Evolutionary conservation across 2,797 vertebrate species (phyloP), one percentile per base, ranked within the genome.

Genomic region (Coracias cyanogaster): DNA sequence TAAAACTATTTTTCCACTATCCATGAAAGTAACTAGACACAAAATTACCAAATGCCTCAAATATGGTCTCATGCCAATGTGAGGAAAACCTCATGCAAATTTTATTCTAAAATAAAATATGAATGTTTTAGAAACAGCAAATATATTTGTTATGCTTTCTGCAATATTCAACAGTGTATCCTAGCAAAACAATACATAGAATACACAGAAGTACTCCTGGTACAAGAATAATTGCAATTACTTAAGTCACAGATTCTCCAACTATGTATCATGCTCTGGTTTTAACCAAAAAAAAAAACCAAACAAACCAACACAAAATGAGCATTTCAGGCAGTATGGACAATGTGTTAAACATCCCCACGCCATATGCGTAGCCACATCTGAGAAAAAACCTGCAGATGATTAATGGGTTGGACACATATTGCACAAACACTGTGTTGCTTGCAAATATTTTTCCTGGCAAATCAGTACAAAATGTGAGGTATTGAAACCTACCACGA

Each of bases 111-210:
- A 86, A 46, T 37, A 70, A 78, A 84, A 20, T 9, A 29, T 25
- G 20, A 31, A 13, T 10, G 31, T 19, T 31, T 43, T 52, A n/a
- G 28, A 41, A 73, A 48, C 37, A 57, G 20, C 19, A 52, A 82
- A 80, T 25, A 24, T 3, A 58, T 43, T 21, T 54, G 4, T 9
- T 55, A 28, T 14, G 31, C 21, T 49, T 66, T 69, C 54, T 80
- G 28, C 17, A 62, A 37, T 39, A 76, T 31, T 67, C 37, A 79
- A 3, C 2, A 58, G 8, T 0, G 0, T 16, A 43, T 14, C 2
- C 2, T 14, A 76, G 21, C 28, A 45, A 65, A 78, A 82, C 10
- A 60, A 62, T 7, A 33, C 19, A 29, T 0, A 3, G 54, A 60
- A 62, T 7, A 33, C 19, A 29, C 0, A 3, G 54, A 62, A 69